A percentile compares a stretch with the other conserved stretches of the same genome.
Conservation (phyloP, 2,113 vertebrate species). For the Pseudopodoces humilis region DNA sequence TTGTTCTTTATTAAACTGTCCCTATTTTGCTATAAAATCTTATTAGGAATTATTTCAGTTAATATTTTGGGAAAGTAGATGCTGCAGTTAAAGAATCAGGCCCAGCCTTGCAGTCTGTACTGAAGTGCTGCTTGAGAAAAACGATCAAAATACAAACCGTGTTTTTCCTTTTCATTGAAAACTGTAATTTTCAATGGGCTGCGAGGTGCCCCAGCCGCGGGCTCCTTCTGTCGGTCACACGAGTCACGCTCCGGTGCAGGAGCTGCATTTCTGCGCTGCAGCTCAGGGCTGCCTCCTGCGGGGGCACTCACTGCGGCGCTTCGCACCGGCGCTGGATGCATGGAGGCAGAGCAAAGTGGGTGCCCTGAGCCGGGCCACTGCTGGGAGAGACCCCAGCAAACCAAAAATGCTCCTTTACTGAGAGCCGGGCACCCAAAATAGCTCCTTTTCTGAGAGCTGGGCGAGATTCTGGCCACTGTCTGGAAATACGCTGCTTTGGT, state of each 20-base stretch:
- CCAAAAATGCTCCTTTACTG: background rate
- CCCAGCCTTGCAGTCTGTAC: background rate
- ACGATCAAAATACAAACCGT: background rate
- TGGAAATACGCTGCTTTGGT: background rate
- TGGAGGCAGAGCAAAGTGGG: background rate
- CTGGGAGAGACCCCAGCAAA: background rate
- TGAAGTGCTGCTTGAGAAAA: background rate
- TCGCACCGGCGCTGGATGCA: background rate
- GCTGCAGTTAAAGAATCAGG: background rate
- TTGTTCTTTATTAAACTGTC: background rate
- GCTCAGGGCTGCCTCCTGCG: background rate
- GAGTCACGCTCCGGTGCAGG: rapidly evolving
- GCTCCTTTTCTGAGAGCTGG: background rate
- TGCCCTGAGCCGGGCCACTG: background rate
- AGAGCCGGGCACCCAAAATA: background rate
- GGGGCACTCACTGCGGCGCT: background rate
- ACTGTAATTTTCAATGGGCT: no score
- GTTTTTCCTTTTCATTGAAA: no score
- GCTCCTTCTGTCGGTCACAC: rapidly evolving
- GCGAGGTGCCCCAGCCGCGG: rapidly evolving
- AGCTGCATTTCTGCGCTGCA: background rate
- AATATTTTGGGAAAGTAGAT: background rate
- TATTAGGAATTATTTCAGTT: background rate
- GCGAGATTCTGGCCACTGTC: background rate
- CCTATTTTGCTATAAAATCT: background rate